Evolutionary conservation across 2,113 vertebrate species (phyloP), one percentile per base, ranked within the genome.

Genomic region (Dasypus novemcinctus): DNA sequence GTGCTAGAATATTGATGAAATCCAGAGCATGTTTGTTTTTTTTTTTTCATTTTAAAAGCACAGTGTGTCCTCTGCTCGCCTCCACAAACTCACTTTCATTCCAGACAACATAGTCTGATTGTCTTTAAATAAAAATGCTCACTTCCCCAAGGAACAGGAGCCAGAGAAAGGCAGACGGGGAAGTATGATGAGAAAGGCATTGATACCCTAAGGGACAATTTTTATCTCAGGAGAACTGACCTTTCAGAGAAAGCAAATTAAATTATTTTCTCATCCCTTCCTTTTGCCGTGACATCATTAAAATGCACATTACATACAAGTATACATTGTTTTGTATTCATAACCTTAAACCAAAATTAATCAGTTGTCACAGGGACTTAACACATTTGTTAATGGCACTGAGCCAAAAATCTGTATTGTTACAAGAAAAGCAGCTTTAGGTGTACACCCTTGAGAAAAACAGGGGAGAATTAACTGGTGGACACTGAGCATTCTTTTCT

Each of bases 181-280:
- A 96, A 59, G 68, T 29, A n/a, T 68, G 5, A 90, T 36, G 81
- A 97, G 95, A 97, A 98, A 97, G 97, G 89, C 97, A 97, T 25
- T 93, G 96, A 96, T 95, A 97, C 95, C 98, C 98, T 97, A 88
- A 95, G 98, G 98, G 98, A 98, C 97, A 98, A 98, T 98, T 97
- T 98, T 98, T 96, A 97, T 98, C 98, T 98, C 97, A 94, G 94
- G 97, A 98, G 98, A 98, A 97, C 95, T 98, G 98, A 98, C 98
- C 98, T 98, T 98, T 98, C 96, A 94, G 75, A 97, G 96, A 98
- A 98, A 98, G 98, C 97, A 98, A 98, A 98, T 98, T 98, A 98
- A 98, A 98, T 98, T 98, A 98, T 98, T 98, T 98, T 97, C 97
- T 98, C 98, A 98, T 98, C 97, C 98, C 98, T 98, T 98, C 96